Percentiles rank a stretch among this genome's conserved stretches.
These are phyloP conservation scores for Ligdia adustata DNA, from an alignment of 2,888 invertebrate genomes.

Conservation along the genomic window DNA sequence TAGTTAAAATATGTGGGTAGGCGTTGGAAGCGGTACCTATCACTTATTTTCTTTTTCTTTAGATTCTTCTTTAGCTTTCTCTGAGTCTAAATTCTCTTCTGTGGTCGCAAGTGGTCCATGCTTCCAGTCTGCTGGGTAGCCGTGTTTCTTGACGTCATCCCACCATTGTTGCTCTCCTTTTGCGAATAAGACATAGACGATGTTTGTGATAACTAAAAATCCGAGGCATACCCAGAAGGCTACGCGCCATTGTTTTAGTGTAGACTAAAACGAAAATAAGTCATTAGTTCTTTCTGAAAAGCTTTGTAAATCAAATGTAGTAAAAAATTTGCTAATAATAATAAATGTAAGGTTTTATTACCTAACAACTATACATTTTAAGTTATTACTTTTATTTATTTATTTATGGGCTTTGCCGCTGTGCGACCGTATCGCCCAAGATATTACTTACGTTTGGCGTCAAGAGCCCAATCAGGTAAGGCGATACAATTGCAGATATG, in stretches of 20 bases:
- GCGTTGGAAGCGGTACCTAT: too few relatives aligned
- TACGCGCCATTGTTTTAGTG: constrained; percentile 87
- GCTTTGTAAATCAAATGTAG: too few relatives aligned
- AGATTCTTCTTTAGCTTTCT: constrained; percentile 48
- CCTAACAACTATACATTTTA: too few relatives aligned
- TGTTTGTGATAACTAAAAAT: constrained; percentile 87
- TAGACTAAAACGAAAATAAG: too few relatives aligned
- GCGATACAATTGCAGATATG: constrained; percentile 85
- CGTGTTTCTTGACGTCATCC: constrained; percentile 85
- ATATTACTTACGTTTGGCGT: constrained; percentile 86
- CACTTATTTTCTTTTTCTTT: constrained; percentile 45
- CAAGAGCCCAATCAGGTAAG: constrained; percentile 85
- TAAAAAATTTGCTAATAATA: too few relatives aligned
- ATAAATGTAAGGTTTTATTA: too few relatives aligned
- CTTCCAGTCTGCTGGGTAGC: constrained; percentile 71
- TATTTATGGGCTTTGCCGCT: too few relatives aligned
- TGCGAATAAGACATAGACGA: constrained; percentile 88
- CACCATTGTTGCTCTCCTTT: constrained; percentile 90
- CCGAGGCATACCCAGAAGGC: constrained; percentile 92
- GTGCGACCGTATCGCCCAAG: too few relatives aligned
- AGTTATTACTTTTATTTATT: too few relatives aligned
- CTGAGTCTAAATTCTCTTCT: constrained; percentile 53
- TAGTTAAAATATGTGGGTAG: too few relatives aligned
- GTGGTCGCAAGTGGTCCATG: constrained; percentile 64
- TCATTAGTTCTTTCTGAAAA: too few relatives aligned